Conservation (phyloP, 2,888 invertebrate genomes). For the Morpho deidamia region DNA sequence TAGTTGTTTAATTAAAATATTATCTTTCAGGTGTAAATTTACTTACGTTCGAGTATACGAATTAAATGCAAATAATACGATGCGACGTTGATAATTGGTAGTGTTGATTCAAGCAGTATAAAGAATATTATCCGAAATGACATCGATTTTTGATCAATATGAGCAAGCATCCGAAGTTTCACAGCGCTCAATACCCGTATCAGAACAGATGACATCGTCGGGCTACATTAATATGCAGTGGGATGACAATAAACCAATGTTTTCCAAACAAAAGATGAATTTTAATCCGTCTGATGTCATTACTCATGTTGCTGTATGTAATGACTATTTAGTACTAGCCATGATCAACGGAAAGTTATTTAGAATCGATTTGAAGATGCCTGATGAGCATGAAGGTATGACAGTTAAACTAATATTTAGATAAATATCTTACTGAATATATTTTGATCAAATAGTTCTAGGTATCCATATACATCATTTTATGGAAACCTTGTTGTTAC, state of each 20-base stretch:
- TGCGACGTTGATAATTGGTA: no score
- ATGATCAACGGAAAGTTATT: constrained; percentile 90
- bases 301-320: constrained; percentile 88
- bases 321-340: constrained; percentile 89
- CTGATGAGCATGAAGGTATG: constrained; percentile 87
- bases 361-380: constrained; percentile 88
- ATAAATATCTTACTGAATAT: no score
- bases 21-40: no score
- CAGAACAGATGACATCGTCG: constrained; percentile 68
- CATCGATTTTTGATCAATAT: constrained; percentile 90
- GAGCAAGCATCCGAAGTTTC: constrained; percentile 84
- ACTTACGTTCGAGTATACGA: no score
- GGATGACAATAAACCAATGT: constrained; percentile 89
- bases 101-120: no score
- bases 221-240: constrained; percentile 76
- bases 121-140: constrained; percentile 73
- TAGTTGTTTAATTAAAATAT: no score
- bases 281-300: constrained; percentile 88
- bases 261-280: constrained; percentile 89
- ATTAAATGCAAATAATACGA: no score
- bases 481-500: no score
- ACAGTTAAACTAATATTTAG: no score
- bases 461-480: no score
- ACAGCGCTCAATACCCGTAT: constrained; percentile 50
- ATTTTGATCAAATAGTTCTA: no score